Evolutionary conservation across 2,888 invertebrate genomes (phyloP).

Genomic region (Plebejus melissa): DNA sequence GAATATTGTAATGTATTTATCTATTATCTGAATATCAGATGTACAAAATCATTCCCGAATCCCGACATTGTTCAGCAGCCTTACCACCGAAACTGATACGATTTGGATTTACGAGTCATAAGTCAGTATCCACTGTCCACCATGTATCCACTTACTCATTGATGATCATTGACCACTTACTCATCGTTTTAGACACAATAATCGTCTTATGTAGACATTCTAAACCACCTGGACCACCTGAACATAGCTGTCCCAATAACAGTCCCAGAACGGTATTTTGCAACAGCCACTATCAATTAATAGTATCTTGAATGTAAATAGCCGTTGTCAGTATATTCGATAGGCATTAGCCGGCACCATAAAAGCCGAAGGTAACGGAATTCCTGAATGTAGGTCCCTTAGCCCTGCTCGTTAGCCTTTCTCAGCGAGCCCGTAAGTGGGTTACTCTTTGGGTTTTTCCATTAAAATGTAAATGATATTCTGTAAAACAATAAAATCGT

Average conservation of each 20-base stretch:
- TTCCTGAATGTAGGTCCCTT: slow-evolving; percentile 1
- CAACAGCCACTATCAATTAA: neutral
- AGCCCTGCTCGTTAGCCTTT: neutral
- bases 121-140: no score
- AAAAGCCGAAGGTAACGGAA: neutral
- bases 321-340: neutral
- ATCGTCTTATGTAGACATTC: neutral
- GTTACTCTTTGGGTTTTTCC: neutral
- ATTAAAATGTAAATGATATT: slow-evolving; percentile 22
- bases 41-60: neutral
- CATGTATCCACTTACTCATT: no score
- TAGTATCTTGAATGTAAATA: neutral
- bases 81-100: no score
- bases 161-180: no score
- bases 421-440: neutral
- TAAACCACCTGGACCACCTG: neutral
- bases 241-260: neutral
- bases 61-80: no score
- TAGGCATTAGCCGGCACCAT: slow-evolving; percentile 7
- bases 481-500: slow-evolving; percentile 7
- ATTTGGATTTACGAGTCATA: no score
- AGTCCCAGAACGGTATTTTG: neutral
- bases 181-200: neutral
- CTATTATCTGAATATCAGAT: neutral
- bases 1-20: neutral